Base-by-base conservation (phyloP, 2,113 vertebrate genomes). In the Zingel zingel region DNA sequence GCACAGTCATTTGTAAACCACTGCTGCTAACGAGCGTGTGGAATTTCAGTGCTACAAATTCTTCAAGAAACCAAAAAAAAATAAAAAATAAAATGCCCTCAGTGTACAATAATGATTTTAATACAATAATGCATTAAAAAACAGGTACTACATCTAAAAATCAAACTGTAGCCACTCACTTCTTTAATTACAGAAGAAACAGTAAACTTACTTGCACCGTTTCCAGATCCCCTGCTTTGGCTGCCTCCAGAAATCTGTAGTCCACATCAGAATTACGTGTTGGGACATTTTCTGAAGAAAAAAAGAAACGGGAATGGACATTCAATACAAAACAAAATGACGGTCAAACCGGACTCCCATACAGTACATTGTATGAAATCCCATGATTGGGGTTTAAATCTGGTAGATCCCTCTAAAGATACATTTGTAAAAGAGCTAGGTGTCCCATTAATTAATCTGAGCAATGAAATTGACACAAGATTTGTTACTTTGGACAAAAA, bases 221-320 rank as follows among this genome's bases (percentile, higher is more conserved):
- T 94, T 99, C 98, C 89, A 99, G 95, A 91, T 99, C 98, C 80
- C 98, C 98, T 39, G 98, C 98, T 96, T 99, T 99, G 72, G 98
- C 99, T 0, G 98, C 98, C 90, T 99, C 98, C 58, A 99, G 93
- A 70, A 99, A 97, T 61, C 98, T 96, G 93, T 99, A 99, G 92
- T 99, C 98, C 78, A 99, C 97, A 54, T 99, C 98, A 0, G 98
- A 99, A 39, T 99, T 99, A 12, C 97, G 97, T 2, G 97, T 95
- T 16, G 98, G 98, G 76, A 98, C 96, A 74, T 97, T 99, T 95
- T 99, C 98, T 99, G 4, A 16, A 59, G 27, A 56, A 74, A 23
- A 23, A 51, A 8, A 9, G 1, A 63, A 33, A 30, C 2, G 27
- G 27, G 27, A 27, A 27, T n/a, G 3, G 2, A 13, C 25, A 36